A percentile compares a stretch with the other conserved stretches of the same genome.
These are phyloP conservation scores for Mechanitis mazaeus DNA, from an alignment of 2,888 invertebrate species.

Conservation along the genomic window DNA sequence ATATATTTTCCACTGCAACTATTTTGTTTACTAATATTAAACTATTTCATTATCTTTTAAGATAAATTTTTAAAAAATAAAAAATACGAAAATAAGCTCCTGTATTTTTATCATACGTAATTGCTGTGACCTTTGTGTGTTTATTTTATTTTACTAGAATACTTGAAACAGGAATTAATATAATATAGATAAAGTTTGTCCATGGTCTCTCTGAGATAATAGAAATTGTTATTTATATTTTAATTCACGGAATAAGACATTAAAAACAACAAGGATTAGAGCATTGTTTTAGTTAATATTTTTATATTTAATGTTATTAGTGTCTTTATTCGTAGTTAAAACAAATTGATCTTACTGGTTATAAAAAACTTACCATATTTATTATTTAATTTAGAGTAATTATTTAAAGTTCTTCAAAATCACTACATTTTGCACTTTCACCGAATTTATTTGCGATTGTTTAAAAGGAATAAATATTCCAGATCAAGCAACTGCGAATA, in stretches of 20 bases:
- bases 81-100: no score
- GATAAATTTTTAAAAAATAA: no score
- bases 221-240: conserved; percentile 3
- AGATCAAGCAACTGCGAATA: conserved; percentile 30
- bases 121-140: conserved; percentile 14
- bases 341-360: not conserved
- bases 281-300: no score
- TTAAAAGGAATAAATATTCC: conserved; percentile 11
- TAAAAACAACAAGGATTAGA: no score
- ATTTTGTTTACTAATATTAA: no score
- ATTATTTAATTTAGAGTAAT: conserved; percentile 17
- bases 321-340: not conserved
- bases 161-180: conserved; percentile 11
- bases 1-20: no score
- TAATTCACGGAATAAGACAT: no score
- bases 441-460: conserved; percentile 10
- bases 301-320: no score
- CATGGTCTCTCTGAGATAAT: conserved; percentile 11
- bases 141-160: not conserved
- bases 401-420: conserved; percentile 7
- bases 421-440: conserved; percentile 29
- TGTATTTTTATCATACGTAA: not conserved
- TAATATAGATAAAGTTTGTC: not conserved
- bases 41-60: no score
- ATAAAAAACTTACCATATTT: conserved; percentile 28